These are phyloP conservation scores for Anaspis maculata DNA, from an alignment of 2,888 invertebrate species.

Conservation along the genomic window DNA sequence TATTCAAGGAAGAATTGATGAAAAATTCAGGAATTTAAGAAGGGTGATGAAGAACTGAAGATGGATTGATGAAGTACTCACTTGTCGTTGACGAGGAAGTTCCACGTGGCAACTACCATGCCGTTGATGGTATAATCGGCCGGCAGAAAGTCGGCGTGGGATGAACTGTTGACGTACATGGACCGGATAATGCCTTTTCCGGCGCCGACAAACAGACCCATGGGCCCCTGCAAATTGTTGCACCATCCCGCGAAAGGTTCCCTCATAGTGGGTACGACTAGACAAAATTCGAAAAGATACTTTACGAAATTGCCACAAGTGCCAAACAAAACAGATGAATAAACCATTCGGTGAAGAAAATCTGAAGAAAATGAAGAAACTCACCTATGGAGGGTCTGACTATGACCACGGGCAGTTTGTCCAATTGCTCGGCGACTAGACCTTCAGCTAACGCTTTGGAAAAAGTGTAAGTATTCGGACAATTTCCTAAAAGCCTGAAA, in stretches of 20 bases:
- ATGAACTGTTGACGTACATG: conserved; percentile 64
- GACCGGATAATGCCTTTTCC: conserved; percentile 79
- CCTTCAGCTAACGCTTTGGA: conserved; percentile 88
- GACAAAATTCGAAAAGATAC: conserved; percentile 19
- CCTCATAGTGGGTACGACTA: conserved; percentile 69
- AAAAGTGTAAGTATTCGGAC: conserved; percentile 86
- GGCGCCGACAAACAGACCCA: conserved; percentile 70
- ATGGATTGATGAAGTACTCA: not conserved
- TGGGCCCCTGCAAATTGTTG: conserved; percentile 84
- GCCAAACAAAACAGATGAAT: too few species aligned
- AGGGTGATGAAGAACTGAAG: too few species aligned
- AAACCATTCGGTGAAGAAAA: not conserved
- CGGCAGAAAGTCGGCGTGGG: conserved; percentile 62
- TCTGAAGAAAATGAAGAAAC: conserved; percentile 12
- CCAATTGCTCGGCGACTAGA: conserved; percentile 66
- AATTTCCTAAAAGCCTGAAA: conserved; percentile 55
- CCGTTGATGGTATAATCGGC: conserved; percentile 74
- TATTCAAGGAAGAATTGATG: too few species aligned
- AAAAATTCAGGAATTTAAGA: too few species aligned
- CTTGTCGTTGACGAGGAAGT: conserved; percentile 25
- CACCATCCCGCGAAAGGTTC: conserved; percentile 84
- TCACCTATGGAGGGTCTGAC: conserved; percentile 74
- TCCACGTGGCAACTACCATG: conserved; percentile 65
- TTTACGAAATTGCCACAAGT: not conserved
- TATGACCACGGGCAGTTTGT: conserved; percentile 65